A percentile compares a stretch with the other conserved stretches of the same genome.
These are phyloP conservation scores for Doryteuthis pealeii DNA, from an alignment of 1,140 invertebrate species.

Conservation along the genomic window DNA sequence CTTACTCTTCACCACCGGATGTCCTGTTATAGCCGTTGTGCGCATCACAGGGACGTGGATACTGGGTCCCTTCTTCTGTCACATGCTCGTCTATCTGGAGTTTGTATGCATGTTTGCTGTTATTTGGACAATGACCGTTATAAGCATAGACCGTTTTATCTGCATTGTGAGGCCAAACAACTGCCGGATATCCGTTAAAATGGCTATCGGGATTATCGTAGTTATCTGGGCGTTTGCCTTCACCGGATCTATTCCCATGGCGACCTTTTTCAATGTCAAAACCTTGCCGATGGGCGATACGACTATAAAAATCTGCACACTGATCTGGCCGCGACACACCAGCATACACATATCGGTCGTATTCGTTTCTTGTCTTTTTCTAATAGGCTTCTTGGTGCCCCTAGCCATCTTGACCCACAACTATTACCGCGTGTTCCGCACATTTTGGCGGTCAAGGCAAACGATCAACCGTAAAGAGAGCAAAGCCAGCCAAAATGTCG, in stretches of 20 bases:
- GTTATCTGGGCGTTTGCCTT: constrained; percentile 40
- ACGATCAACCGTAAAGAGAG: constrained; percentile 15
- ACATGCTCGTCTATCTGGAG: constrained; percentile 32
- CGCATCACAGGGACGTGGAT: constrained; percentile 41
- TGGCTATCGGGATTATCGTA: constrained; percentile 26
- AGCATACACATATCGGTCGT: constrained; percentile 25
- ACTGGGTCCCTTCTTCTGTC: constrained; percentile 39
- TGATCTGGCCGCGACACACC: constrained; percentile 39
- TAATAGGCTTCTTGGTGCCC: constrained; percentile 39
- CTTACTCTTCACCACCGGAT: constrained; percentile 35
- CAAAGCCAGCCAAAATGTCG: background rate
- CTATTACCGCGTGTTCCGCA: constrained; percentile 41
- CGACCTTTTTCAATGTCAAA: constrained; percentile 37
- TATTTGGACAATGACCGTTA: constrained; percentile 51
- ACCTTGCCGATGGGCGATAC: constrained; percentile 23
- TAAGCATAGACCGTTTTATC: constrained; percentile 47
- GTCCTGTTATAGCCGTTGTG: constrained; percentile 40
- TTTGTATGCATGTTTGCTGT: constrained; percentile 41
- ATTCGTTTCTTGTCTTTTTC: constrained; percentile 29
- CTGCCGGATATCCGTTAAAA: constrained; percentile 28
- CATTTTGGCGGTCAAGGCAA: constrained; percentile 32
- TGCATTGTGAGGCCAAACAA: constrained; percentile 32
- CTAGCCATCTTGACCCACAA: constrained; percentile 32
- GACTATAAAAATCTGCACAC: constrained; percentile 38
- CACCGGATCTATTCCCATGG: constrained; percentile 32